Evolutionary conservation across 2,888 invertebrate species (phyloP), one percentile per base, ranked within the genome.

Genomic region (Pterostichus madidus): DNA sequence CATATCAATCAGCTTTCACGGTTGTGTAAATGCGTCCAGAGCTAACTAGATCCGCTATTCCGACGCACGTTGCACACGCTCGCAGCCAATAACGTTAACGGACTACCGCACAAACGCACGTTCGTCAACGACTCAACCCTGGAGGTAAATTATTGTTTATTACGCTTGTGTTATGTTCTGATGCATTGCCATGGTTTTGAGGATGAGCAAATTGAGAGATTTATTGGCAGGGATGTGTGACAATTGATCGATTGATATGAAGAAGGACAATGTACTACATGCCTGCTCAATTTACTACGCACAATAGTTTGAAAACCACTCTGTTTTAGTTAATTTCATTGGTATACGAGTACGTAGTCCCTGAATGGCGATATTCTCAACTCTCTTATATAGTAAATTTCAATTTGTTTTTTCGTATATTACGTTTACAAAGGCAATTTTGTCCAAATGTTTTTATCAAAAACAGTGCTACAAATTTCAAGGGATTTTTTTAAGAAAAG

Each of bases 1-100:
- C 56, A 77, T 77, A 77, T 77, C 32, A 77, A 77, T 77, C 76
- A 77, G 76, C 75, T 75, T 49, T 75, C 52, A 52, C 68, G 35
- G 68, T 68, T 35, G 68, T 35, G 35, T 39, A 39, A 39, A 75
- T 71, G 75, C 76, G 53, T 53, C 52, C 76, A 53, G 53, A 35
- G 56, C 56, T 71, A 71, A 59, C 59, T 59, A 59, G 59, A 59
- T 59, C 59, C 59, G 59, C 31, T 35, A 71, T 71, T 39, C 71
- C 15, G 8, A 7, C 17, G 53, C 76, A 53, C 17, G 59, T 31
- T 11, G 52, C 52, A 31, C 17, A 5, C n/a, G 6, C 75, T 31
- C 52, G 6, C 3, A 44, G 31, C 8, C 75, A 32, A 11, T 46
- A 2, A 32, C 49, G n/a, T 46, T 32, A 75, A 49, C 75, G 35